Base-by-base conservation (phyloP, 1,140 invertebrate species). In the Drosophila gunungcola region DNA sequence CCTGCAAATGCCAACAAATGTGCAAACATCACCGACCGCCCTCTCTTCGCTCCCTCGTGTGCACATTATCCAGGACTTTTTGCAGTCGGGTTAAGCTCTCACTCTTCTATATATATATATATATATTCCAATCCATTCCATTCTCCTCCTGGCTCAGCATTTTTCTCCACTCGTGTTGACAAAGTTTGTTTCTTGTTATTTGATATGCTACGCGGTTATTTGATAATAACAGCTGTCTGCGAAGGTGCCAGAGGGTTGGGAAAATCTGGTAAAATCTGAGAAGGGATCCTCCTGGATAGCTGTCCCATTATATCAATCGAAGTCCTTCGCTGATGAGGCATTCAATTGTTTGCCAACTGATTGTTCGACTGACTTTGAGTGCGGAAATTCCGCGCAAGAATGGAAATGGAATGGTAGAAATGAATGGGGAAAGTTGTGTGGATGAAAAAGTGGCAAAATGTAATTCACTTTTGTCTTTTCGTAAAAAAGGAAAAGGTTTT, bases 1-100 rank as follows among this genome's bases (percentile, higher is more conserved):
- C 83, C 79, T 65, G 67, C 72, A 88, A 89, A 89, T 88, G 68
- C 83, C 86, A 88, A 79, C 84, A 88, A 88, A 88, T 88, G 83
- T 88, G 84, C 83, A 88, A 88, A 89, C 77, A 86, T 42, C 6
- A 9, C 41, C 43, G 10, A 21, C 38, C 3, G 3, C 21, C 12
- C 29, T 16, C 16, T 3, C 34, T 32, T n/a, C 29, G n/a, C 0
- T 10, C 39, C 9, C 6, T 6, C 9, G 70, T 9, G 63, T 62
- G 79, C 70, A 88, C 70, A 88, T 88, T 86, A 86, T 67, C 78
- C 70, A 69, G 70, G 84, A 72, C 82, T 70, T 86, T 86, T 88
- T 80, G 83, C 67, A 74, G 69, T 55, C 51, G 51, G 38, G 63
- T 53, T 70, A 55, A 54, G 41, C 29, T 16, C 48, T 34, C 13